Evolutionary conservation across 2,797 vertebrate species (phyloP).

Genomic region (Pterois miles): DNA sequence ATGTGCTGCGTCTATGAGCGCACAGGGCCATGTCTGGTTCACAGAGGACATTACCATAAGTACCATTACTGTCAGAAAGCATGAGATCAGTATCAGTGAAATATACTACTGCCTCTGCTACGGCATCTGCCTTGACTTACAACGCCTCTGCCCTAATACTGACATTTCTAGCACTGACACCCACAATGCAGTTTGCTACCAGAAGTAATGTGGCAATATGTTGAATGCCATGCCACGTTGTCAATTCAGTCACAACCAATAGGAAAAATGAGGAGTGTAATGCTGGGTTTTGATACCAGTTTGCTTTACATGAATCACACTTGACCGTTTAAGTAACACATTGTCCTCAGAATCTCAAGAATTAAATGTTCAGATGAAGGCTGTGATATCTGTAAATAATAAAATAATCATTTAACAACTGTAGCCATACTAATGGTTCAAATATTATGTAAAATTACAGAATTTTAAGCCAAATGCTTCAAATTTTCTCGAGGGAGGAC

Average conservation of each 20-base stretch:
- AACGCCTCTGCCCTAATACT: constrained; percentile 52
- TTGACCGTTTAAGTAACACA: not conserved
- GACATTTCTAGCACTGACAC: constrained; percentile 60
- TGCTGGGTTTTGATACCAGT: constrained; percentile 1
- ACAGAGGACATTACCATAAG: constrained; percentile 77
- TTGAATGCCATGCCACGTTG: constrained; percentile 18
- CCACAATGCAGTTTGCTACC: constrained; percentile 38
- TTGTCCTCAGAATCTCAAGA: not conserved
- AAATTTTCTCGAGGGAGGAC: no score
- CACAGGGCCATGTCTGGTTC: constrained; percentile 72
- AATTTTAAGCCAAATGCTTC: no score
- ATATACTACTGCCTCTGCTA: constrained; percentile 57
- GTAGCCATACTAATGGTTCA: no score
- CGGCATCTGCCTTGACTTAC: constrained; percentile 69
- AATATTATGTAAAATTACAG: no score
- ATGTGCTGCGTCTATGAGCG: constrained; percentile 46
- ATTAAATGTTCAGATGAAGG: no score
- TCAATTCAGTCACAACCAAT: constrained; percentile 36
- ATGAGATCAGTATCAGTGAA: constrained; percentile 73
- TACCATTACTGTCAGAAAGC: constrained; percentile 76
- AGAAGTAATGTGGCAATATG: constrained; percentile 58
- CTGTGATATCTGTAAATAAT: no score
- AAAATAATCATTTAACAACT: no score
- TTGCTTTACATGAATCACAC: not conserved
- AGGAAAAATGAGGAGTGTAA: not conserved